A percentile compares a stretch with the other conserved stretches of the same genome.
Conservation (phyloP, 2,888 invertebrate genomes). For the Hoplodrina ambigua region DNA sequence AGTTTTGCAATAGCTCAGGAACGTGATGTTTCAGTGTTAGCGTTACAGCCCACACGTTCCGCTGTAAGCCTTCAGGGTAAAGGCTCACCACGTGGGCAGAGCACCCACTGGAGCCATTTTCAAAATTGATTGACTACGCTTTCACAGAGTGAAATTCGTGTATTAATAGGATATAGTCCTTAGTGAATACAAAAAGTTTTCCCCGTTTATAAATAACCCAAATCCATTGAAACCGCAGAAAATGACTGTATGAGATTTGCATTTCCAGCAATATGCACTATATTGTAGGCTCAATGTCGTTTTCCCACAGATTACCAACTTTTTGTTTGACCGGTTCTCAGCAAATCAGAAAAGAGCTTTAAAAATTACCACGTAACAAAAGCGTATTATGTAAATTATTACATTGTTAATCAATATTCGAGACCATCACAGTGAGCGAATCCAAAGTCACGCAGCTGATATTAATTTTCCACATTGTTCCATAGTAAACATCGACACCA, state of each 20-base stretch:
- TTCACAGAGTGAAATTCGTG: conserved; percentile 18
- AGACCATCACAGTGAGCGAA: conserved; percentile 32
- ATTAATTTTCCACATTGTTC: conserved; percentile 47
- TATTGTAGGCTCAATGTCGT: conserved; percentile 1
- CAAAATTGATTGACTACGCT: conserved; percentile 35
- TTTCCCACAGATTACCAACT: not conserved
- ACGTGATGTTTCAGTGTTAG: conserved; percentile 32
- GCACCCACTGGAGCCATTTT: conserved; percentile 37
- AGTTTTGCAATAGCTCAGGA: not conserved
- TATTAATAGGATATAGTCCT: conserved; percentile 19
- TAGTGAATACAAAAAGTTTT: conserved; percentile 9
- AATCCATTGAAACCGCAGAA: not conserved
- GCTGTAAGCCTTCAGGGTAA: conserved; percentile 27
- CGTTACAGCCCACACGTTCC: conserved; percentile 48
- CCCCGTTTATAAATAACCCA: conserved; percentile 4
- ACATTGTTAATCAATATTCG: conserved; percentile 20
- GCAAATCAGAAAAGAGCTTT: not conserved
- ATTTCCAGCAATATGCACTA: not conserved
- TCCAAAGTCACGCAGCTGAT: conserved; percentile 44
- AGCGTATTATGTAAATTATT: conserved; percentile 10
- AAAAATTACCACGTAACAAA: not conserved
- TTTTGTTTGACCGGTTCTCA: not conserved
- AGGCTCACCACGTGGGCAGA: conserved; percentile 30
- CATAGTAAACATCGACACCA: conserved; percentile 47
- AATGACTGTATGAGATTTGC: not conserved